Base-by-base conservation (phyloP, 2,797 vertebrate genomes). In the Erethizon dorsatum region DNA sequence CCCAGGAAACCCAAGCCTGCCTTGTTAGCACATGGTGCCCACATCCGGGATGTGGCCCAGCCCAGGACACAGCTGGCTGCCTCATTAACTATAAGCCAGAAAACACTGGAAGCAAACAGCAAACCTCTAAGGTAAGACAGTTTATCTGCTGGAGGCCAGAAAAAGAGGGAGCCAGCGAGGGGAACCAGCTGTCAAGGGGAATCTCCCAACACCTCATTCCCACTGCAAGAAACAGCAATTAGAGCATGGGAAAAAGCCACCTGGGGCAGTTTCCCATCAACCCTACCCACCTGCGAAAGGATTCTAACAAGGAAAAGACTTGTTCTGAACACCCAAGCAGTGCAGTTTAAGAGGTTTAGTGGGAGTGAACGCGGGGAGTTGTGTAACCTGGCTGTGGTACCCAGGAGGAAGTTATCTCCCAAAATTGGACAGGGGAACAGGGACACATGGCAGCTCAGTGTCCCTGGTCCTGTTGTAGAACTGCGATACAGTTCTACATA, bases 21-120 rank as follows among this genome's bases (percentile, higher is more conserved):
- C 54, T 54, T 4, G 0, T 8, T 0, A 31, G 7, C 56, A 10
- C 20, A 26, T 1, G 1, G 75, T 1, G 14, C 11, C 26, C 56
- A 17, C 5, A 14, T 1, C 0, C 1, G 3, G 31, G n/a, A 6
- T 1, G 1, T 4, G 47, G 45, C 18, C 52, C 0, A 22, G 24
- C 47, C 31, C 2, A 9, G 92, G n/a, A 17, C 65, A 7, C 47
- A 73, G 57, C 52, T 20, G 22, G 31, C 18, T 1, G 37, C 73
- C 65, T 14, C 5, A 17, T 22, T 69, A 78, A 10, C 57, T 31
- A 1, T 2, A 1, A 11, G 79, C 37, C 11, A 18, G 50, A 41
- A 37, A 41, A 24, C 33, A 5, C 0, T 2, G 0, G 1, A 31
- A 37, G 22, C 20, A 1, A 12, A 47, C 13, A 18, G n/a, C 24